phyloP scores from a whole-genome alignment of 2,797 vertebrate genomes.

The Prionace glauca region DNA sequence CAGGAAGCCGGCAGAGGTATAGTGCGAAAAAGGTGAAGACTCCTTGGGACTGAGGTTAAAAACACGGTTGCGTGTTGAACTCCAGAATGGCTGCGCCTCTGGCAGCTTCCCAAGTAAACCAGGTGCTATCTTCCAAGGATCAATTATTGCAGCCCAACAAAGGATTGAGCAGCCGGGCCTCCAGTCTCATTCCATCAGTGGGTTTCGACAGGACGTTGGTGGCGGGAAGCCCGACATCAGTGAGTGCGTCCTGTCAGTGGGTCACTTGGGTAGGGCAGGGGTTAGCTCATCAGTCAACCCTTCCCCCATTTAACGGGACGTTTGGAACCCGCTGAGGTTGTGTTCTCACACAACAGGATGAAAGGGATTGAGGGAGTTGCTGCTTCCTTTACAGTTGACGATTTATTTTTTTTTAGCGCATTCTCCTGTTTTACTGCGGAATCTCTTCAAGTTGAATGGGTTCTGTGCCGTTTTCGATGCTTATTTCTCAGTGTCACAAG shows the following conservation, averaged over 20 bases:
- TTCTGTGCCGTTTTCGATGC: too few species aligned
- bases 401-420: not conserved
- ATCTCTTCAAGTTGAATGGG: not conserved
- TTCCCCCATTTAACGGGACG: not conserved
- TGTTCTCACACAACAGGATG: not conserved
- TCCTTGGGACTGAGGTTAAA: not conserved
- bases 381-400: not conserved
- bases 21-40: not conserved
- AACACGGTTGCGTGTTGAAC: not conserved
- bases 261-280: not conserved
- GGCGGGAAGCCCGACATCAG: not conserved
- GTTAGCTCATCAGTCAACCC: conserved; percentile 2
- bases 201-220: not conserved
- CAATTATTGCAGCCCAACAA: not conserved
- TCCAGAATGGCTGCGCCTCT: not conserved
- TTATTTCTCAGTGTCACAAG: too few species aligned
- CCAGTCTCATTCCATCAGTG: not conserved
- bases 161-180: not conserved
- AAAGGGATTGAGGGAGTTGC: not conserved
- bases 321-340: not conserved
- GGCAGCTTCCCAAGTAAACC: not conserved
- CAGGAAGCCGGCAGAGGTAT: not conserved
- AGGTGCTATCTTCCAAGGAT: not conserved
- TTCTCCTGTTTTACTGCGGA: too few species aligned
- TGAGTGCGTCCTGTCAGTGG: not conserved